Evolutionary conservation across 2,888 invertebrate genomes (phyloP).

Genomic region (Drosophila fungiperda): DNA sequence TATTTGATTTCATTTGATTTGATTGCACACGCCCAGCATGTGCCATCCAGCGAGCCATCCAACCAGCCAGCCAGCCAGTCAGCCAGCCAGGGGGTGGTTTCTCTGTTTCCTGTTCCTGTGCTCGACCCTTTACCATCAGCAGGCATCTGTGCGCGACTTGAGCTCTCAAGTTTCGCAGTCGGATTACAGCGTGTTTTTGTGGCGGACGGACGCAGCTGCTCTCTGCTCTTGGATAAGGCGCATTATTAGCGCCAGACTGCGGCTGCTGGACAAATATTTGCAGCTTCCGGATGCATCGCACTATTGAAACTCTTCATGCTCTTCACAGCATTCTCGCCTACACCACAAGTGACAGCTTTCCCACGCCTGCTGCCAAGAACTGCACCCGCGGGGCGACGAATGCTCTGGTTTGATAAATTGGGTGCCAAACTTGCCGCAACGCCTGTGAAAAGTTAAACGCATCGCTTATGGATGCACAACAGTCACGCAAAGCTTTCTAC

Average conservation of each 20-base stretch:
- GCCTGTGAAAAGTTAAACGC: constrained; percentile 79
- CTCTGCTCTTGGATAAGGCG: constrained; percentile 60
- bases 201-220: constrained; percentile 44
- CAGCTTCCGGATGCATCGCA: background rate
- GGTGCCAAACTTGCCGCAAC: constrained; percentile 80
- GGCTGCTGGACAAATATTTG: constrained; percentile 46
- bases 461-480: constrained; percentile 63
- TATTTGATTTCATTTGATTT: constrained; percentile 81
- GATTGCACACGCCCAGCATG: constrained; percentile 77
- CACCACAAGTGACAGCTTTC: constrained; percentile 58
- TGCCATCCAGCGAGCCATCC: constrained; percentile 6
- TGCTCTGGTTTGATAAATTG: constrained; percentile 72
- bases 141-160: constrained; percentile 52
- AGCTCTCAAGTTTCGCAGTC: constrained; percentile 70
- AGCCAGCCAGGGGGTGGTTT: constrained; percentile 53
- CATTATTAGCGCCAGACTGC: constrained; percentile 75
- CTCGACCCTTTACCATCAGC: constrained; percentile 44
- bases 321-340: constrained; percentile 27
- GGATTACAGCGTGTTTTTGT: constrained; percentile 45
- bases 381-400: constrained; percentile 63
- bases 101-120: constrained; percentile 3
- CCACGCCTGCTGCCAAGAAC: constrained; percentile 73
- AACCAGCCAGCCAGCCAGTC: background rate
- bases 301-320: background rate
- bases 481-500: constrained; percentile 70